Percentiles rank a stretch among this genome's conserved stretches.
These are phyloP conservation scores for Montipora foliosa DNA, from an alignment of 64 coral and sea anemone genomes.

Conservation along the genomic window DNA sequence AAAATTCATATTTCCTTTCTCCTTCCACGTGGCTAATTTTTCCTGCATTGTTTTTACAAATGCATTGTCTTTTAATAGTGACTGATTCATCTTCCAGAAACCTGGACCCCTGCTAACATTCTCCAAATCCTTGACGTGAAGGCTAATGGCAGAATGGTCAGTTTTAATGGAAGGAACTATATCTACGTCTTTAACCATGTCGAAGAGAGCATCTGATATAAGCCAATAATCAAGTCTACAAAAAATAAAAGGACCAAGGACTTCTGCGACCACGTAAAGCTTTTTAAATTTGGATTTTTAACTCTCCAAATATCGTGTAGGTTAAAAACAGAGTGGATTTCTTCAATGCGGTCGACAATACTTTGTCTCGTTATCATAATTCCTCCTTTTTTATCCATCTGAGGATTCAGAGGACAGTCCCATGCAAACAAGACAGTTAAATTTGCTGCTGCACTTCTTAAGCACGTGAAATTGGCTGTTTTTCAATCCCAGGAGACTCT, in stretches of 20 bases:
- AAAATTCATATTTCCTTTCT: not conserved
- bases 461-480: too few species aligned
- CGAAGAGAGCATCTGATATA: not conserved
- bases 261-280: conserved; percentile 1
- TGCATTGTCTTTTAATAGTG: not conserved
- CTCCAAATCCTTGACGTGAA: not conserved
- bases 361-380: too few species aligned
- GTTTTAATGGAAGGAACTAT: not conserved
- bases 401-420: too few species aligned
- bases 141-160: not conserved
- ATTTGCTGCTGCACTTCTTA: too few species aligned
- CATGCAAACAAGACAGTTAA: too few species aligned
- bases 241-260: not conserved
- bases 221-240: conserved; percentile 12
- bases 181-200: not conserved
- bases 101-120: not conserved
- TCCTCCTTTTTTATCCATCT: too few species aligned
- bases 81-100: not conserved
- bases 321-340: not conserved
- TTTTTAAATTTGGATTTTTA: not conserved
- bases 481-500: too few species aligned
- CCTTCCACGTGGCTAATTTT: not conserved
- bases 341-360: too few species aligned
- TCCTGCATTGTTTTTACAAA: not conserved
- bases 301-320: not conserved